Evolutionary conservation across 2,888 invertebrate species (phyloP).

Genomic region (Osedax frankpressi): DNA sequence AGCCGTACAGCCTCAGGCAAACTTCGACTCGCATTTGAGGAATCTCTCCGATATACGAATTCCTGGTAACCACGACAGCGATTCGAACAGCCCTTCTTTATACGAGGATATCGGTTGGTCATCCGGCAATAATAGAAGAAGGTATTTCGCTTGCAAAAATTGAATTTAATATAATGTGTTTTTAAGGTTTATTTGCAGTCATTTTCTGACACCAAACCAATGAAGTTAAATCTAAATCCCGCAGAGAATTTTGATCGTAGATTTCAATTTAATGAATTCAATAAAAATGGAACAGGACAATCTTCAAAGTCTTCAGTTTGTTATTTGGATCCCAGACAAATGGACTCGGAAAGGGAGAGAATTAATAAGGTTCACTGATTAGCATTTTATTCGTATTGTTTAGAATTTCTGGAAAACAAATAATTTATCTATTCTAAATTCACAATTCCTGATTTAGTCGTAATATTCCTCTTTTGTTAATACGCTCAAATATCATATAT

Average conservation of each 20-base stretch:
- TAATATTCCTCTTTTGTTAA: too few species aligned
- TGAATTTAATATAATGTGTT: too few species aligned
- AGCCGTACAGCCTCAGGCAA: background rate
- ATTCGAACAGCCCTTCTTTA: conserved; percentile 23
- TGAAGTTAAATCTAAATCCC: too few species aligned
- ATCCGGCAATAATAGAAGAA: conserved; percentile 8
- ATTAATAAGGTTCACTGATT: background rate
- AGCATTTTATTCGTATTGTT: too few species aligned
- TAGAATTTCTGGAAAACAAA: too few species aligned
- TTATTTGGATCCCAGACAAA: conserved; percentile 27
- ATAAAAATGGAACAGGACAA: background rate
- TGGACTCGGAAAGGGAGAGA: background rate
- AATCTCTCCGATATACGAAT: background rate
- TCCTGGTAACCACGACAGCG: background rate
- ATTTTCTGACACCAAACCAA: too few species aligned
- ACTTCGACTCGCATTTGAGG: background rate
- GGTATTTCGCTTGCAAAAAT: too few species aligned
- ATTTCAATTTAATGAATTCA: background rate
- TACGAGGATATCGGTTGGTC: conserved; percentile 29
- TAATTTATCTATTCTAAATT: too few species aligned
- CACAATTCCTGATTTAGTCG: too few species aligned
- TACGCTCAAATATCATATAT: too few species aligned
- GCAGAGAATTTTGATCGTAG: too few species aligned
- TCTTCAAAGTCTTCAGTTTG: conserved; percentile 11
- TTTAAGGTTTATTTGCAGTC: too few species aligned